These are phyloP conservation scores for Trichogramma pretiosum DNA, from an alignment of 1,140 invertebrate genomes.

Conservation along the genomic window DNA sequence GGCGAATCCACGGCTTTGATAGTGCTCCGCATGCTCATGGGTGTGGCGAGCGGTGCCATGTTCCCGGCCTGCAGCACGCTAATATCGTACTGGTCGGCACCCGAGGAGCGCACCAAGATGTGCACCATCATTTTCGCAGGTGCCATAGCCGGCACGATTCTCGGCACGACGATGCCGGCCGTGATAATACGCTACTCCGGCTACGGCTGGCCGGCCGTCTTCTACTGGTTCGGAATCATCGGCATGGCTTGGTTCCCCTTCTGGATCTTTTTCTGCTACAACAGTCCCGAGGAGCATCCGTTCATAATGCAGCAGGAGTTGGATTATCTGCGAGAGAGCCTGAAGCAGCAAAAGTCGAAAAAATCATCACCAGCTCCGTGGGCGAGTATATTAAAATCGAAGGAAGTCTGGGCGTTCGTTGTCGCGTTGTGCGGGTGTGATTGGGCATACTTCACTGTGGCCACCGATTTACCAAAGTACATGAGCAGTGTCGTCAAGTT, in stretches of 20 bases:
- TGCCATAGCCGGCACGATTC: constrained; percentile 19
- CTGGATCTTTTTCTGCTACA: constrained; percentile 53
- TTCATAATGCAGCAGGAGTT: constrained; percentile 68
- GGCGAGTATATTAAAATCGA: background rate
- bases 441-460: background rate
- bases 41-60: constrained; percentile 26
- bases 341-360: constrained; percentile 20
- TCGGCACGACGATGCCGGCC: background rate
- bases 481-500: background rate
- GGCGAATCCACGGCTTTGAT: constrained; percentile 24
- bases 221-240: background rate
- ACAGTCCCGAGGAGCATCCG: constrained; percentile 68
- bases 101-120: constrained; percentile 31
- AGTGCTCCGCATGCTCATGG: constrained; percentile 43
- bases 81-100: constrained; percentile 38
- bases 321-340: constrained; percentile 56
- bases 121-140: constrained; percentile 34
- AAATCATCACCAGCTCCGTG: background rate
- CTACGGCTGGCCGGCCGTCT: background rate
- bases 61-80: constrained; percentile 42
- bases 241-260: background rate
- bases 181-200: background rate
- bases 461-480: background rate
- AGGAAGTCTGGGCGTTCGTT: background rate
- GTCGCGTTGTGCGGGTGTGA: background rate